Evolutionary conservation across 2,888 invertebrate genomes (phyloP).

Genomic region (Nephrocerus scutellatus): DNA sequence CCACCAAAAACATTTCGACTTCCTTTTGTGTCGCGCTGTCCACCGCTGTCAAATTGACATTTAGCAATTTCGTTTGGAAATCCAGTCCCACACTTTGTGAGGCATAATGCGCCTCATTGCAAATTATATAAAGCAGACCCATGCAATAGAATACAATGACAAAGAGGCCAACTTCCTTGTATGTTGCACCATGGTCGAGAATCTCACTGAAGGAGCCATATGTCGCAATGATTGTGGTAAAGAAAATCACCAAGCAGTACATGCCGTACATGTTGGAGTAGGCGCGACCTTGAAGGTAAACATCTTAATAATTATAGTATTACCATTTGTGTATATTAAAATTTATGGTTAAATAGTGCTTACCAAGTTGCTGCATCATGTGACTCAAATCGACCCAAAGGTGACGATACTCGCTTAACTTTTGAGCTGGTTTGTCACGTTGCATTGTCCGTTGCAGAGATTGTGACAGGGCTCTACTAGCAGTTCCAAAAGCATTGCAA

Average conservation of each 20-base stretch:
- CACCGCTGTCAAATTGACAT: conserved; percentile 60
- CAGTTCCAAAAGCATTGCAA: conserved; percentile 59
- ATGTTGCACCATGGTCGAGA: conserved; percentile 62
- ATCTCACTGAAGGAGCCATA: conserved; percentile 67
- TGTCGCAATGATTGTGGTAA: conserved; percentile 65
- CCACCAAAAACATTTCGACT: conserved; percentile 66
- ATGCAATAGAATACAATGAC: conserved; percentile 66
- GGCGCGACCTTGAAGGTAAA: conserved; percentile 51
- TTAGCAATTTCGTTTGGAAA: conserved; percentile 59
- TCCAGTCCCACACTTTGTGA: conserved; percentile 57
- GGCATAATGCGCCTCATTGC: conserved; percentile 66
- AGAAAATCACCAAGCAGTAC: conserved; percentile 65
- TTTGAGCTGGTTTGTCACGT: conserved; percentile 57
- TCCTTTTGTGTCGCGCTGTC: conserved; percentile 61
- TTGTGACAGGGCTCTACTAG: conserved; percentile 57
- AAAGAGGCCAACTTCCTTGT: conserved; percentile 64
- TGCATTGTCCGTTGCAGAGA: conserved; percentile 59
- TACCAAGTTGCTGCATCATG: conserved; percentile 69
- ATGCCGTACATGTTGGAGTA: conserved; percentile 73
- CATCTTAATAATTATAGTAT: neutral
- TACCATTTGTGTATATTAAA: neutral
- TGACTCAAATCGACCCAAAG: conserved; percentile 67
- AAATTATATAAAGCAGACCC: conserved; percentile 63
- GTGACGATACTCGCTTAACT: conserved; percentile 61
- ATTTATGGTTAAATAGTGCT: too few species aligned